Percentiles rank a stretch among this genome's conserved stretches.
Conservation (phyloP, 2,113 vertebrate genomes). For the zebrafish (Danio rerio) region DNA sequence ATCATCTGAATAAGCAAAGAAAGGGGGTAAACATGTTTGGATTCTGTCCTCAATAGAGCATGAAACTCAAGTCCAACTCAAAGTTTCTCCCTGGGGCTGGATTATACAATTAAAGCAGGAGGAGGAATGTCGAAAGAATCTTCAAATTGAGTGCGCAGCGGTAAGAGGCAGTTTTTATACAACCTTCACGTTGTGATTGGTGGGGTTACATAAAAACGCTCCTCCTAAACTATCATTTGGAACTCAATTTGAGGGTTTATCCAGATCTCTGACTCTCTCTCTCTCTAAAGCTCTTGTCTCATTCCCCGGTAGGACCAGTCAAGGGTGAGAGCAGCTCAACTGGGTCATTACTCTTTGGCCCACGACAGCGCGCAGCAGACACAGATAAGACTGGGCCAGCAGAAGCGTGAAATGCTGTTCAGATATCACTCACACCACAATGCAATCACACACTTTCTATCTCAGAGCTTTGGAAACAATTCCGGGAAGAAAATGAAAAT, state of each 20-base stretch:
- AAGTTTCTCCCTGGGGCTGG: not conserved
- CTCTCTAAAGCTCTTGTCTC: constrained; percentile 8
- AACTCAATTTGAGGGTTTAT: constrained; percentile 17
- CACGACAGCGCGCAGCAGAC: constrained; percentile 36
- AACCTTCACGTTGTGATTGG: not conserved
- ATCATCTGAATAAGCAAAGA: constrained; percentile 7
- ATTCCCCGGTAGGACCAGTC: constrained; percentile 33
- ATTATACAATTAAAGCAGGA: not conserved
- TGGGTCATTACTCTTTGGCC: constrained; percentile 53
- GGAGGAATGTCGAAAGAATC: not conserved
- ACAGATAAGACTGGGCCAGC: constrained; percentile 27
- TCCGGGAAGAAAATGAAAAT: not conserved
- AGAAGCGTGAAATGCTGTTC: constrained; percentile 22
- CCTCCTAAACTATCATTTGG: not conserved
- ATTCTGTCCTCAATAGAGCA: not conserved
- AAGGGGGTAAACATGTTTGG: not conserved
- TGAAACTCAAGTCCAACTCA: not conserved
- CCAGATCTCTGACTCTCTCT: constrained; percentile 23
- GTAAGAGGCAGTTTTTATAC: not conserved
- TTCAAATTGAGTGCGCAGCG: not conserved
- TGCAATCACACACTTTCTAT: constrained; percentile 20
- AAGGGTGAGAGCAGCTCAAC: constrained; percentile 55
- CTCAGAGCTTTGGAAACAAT: not conserved
- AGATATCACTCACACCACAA: constrained; percentile 27
- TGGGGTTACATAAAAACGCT: not conserved